Base-by-base conservation (phyloP, 2,888 invertebrate genomes). In the Drosophila paramelanica region DNA sequence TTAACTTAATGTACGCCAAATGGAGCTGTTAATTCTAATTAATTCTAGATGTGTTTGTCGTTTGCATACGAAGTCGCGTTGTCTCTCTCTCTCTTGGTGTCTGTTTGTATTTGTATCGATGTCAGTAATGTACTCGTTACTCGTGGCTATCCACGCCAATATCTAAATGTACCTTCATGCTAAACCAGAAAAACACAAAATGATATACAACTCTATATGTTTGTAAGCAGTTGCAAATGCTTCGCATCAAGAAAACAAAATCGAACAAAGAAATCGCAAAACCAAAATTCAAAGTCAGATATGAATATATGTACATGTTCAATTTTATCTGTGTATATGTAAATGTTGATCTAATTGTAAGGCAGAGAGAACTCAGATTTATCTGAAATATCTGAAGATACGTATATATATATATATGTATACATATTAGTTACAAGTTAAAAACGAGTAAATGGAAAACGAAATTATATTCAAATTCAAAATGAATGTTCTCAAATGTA, bases 281-380 rank as follows among this genome's bases (percentile, higher is more conserved):
- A 31, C 31, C 10, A 46, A 67, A 58, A 60, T 50, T 45, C 25
- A 69, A 59, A 53, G 14, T 47, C 68, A 62, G 68, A 73, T 77
- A 52, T 77, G 43, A 77, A 51, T 58, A 71, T 56, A 23, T 76
- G 36, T 77, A 42, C 59, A 62, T 73, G 52, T 65, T 62, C 61
- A 65, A 49, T 49, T 70, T 57, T 73, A 73, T 76, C 67, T 85
- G 75, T 88, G 75, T 87, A 79, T 84, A 87, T 87, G 75, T 89
- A 89, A 76, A 89, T 89, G 89, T 84, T 89, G 61, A 83, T 78
- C 59, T 88, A 86, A 59, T 83, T 83, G 62, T 83, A 88, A 83
- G 88, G 58, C 71, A 72, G 66, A 72, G 61, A 67, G 42, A 69
- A 52, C 65, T 50, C 73, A 46, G 71, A 1, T 53, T 45, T 65